A percentile compares a stretch with the other conserved stretches of the same genome.
Conservation (phyloP, 2,797 vertebrate species). For the Ibycter americanus region DNA sequence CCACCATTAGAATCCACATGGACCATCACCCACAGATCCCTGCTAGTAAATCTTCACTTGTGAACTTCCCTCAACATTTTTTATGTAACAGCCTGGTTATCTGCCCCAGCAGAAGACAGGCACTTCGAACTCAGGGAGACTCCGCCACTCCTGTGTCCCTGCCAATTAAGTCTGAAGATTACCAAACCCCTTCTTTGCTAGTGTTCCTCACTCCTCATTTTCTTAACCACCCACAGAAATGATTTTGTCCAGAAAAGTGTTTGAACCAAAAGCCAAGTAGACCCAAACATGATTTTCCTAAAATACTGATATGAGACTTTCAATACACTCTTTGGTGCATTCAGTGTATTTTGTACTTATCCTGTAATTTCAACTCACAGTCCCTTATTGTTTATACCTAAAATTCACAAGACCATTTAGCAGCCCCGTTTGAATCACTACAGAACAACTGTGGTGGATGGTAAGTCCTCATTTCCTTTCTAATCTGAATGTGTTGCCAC, state of each 20-base stretch:
- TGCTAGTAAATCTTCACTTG: background rate
- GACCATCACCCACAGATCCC: background rate
- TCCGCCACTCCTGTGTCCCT: background rate
- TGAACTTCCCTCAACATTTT: background rate
- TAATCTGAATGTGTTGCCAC: background rate
- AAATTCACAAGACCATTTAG: background rate
- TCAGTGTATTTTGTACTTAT: background rate
- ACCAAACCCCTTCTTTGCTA: background rate
- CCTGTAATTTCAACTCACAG: background rate
- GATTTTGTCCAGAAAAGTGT: background rate
- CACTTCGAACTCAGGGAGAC: background rate
- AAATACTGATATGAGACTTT: background rate
- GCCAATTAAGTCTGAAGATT: background rate
- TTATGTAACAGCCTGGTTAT: background rate
- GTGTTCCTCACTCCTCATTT: background rate
- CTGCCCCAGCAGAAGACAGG: background rate
- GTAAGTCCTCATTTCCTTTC: background rate
- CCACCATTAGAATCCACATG: background rate
- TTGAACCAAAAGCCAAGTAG: background rate
- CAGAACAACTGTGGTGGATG: background rate
- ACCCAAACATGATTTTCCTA: background rate
- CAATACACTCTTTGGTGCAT: background rate
- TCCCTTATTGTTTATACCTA: background rate
- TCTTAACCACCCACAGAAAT: background rate
- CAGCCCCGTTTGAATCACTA: background rate